phyloP scores from a whole-genome alignment of 2,797 vertebrate species.

The Cichlasoma orientale region DNA sequence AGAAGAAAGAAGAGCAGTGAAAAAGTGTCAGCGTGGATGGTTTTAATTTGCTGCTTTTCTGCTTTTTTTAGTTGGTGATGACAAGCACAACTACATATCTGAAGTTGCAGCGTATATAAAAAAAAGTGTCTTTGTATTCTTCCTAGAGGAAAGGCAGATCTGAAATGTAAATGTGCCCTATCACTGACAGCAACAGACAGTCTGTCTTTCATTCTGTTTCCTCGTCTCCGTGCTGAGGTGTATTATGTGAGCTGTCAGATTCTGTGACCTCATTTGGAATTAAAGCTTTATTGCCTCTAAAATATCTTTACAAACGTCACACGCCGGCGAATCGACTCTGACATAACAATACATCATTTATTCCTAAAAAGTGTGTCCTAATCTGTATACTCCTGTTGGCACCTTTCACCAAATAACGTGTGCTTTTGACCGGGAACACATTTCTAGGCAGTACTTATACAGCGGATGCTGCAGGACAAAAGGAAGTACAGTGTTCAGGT shows the following conservation, averaged over 20 bases:
- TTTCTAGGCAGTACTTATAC: background rate
- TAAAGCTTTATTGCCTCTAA: background rate
- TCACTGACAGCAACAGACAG: background rate
- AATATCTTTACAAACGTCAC: slow-evolving; percentile 6
- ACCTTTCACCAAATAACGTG: background rate
- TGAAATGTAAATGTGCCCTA: background rate
- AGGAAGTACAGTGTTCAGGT: background rate
- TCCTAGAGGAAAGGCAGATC: background rate
- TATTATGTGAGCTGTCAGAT: slow-evolving; percentile 2
- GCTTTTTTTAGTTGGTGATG: background rate
- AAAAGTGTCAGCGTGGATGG: background rate
- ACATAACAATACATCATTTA: background rate
- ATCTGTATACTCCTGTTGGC: background rate
- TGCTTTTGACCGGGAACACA: too few species aligned
- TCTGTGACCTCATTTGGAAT: slow-evolving; percentile 12
- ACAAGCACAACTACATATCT: background rate
- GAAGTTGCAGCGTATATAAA: background rate
- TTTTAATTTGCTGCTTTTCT: slow-evolving; percentile 21
- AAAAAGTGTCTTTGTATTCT: background rate
- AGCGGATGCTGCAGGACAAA: background rate
- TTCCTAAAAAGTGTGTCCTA: background rate
- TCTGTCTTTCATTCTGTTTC: slow-evolving; percentile 2
- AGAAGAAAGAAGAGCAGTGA: background rate
- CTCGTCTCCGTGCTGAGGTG: background rate
- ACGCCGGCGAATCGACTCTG: background rate